Evolutionary conservation across 2,888 invertebrate genomes (phyloP).

Genomic region (Drosophila testacea): DNA sequence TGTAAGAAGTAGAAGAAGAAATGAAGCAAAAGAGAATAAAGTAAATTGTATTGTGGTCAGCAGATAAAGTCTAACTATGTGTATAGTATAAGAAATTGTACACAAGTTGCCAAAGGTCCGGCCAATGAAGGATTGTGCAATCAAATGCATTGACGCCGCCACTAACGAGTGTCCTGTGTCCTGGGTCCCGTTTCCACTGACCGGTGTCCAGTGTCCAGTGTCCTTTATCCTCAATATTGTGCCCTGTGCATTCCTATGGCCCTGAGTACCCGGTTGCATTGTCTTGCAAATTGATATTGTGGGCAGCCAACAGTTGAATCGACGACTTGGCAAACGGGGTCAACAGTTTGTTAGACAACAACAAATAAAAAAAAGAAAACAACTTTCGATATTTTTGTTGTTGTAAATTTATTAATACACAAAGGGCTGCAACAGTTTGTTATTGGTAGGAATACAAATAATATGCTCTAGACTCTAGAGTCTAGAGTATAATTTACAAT

Average conservation of each 20-base stretch:
- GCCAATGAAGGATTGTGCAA: constrained; percentile 69
- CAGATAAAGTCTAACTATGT: constrained; percentile 18
- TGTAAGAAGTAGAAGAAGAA: constrained; percentile 5
- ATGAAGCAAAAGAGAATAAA: constrained; percentile 5
- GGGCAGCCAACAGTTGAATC: constrained; percentile 19
- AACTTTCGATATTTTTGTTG: constrained; percentile 3
- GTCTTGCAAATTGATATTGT: constrained; percentile 74
- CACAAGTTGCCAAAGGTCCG: constrained; percentile 54
- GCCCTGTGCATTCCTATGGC: neutral
- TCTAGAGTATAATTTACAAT: constrained; percentile 11
- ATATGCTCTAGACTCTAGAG: too few relatives aligned
- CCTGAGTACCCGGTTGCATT: constrained; percentile 43
- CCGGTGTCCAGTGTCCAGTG: constrained; percentile 1
- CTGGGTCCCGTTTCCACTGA: constrained; percentile 1
- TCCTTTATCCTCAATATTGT: neutral
- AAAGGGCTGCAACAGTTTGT: constrained; percentile 2
- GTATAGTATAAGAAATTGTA: constrained; percentile 43
- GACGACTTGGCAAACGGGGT: constrained; percentile 47
- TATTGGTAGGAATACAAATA: neutral
- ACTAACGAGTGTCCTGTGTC: constrained; percentile 47
- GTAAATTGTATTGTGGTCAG: constrained; percentile 41
- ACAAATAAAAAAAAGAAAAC: constrained; percentile 55
- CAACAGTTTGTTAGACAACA: constrained; percentile 52
- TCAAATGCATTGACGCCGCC: constrained; percentile 67
- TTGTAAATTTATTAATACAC: constrained; percentile 3